phyloP scores from a whole-genome alignment of 2,797 vertebrate species.

The Lacerta agilis region DNA sequence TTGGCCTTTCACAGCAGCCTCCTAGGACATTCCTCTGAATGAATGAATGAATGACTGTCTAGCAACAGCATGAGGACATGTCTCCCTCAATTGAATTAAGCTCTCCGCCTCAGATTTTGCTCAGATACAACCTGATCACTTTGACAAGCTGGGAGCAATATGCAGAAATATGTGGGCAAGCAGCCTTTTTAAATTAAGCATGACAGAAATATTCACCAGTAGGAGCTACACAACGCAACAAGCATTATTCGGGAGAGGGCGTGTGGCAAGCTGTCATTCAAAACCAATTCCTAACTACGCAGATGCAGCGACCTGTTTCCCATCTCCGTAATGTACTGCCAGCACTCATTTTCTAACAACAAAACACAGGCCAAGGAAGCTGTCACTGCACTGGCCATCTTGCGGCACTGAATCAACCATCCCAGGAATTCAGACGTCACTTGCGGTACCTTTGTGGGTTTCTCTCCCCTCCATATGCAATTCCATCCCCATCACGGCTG shows the following conservation, averaged over 20 bases:
- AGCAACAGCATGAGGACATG: neutral
- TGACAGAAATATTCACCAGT: constrained; percentile 1
- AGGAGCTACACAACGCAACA: neutral
- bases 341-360: constrained; percentile 34
- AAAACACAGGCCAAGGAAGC: constrained; percentile 37
- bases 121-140: constrained; percentile 34
- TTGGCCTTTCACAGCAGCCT: neutral
- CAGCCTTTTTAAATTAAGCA: neutral
- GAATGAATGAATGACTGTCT: neutral
- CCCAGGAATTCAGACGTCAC: neutral
- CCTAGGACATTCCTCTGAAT: neutral
- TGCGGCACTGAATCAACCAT: constrained; percentile 14
- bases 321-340: constrained; percentile 18
- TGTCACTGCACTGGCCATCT: constrained; percentile 36
- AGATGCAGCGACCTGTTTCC: constrained; percentile 35
- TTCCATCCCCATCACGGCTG: constrained; percentile 32
- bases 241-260: neutral
- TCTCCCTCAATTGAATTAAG: neutral
- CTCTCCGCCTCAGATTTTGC: neutral
- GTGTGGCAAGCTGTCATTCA: neutral
- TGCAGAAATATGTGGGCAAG: neutral
- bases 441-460: too few relatives aligned
- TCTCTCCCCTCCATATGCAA: neutral
- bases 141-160: constrained; percentile 53
- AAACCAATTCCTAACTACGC: constrained; percentile 19